phyloP scores from a whole-genome alignment of 2,113 vertebrate genomes.

The Grallaria varia region DNA sequence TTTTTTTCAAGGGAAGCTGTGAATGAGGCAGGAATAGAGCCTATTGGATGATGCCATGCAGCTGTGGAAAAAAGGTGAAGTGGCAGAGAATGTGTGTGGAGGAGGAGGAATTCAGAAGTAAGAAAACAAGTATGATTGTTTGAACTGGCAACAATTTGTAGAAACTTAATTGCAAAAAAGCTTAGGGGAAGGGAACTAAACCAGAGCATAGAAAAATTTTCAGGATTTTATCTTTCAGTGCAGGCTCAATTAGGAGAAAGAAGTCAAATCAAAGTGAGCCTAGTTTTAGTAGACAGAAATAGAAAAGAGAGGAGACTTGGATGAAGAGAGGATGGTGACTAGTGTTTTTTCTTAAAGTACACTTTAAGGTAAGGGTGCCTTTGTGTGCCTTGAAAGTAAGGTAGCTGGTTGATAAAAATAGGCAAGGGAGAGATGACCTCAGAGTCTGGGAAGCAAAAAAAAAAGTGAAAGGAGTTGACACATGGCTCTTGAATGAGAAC shows the following conservation, averaged over 20 bases:
- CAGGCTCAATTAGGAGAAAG: neutral
- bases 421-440: neutral
- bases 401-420: slow-evolving; percentile 39
- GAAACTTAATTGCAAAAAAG: neutral
- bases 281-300: neutral
- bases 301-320: neutral
- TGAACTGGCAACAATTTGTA: neutral
- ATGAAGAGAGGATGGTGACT: neutral
- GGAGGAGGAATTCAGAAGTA: neutral
- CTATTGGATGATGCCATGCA: neutral
- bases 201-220: neutral
- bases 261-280: neutral
- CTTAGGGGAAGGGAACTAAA: neutral
- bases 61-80: neutral
- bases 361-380: neutral
- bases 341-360: neutral
- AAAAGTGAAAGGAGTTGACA: neutral
- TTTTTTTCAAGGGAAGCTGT: neutral
- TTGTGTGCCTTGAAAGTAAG: neutral
- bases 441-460: slow-evolving; percentile 48
- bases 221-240: neutral
- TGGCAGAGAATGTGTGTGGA: neutral
- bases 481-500: neutral
- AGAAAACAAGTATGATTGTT: neutral
- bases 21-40: neutral